Conservation (phyloP, 92 coral and sea anemone genomes). For the Galaxea fascicularis region DNA sequence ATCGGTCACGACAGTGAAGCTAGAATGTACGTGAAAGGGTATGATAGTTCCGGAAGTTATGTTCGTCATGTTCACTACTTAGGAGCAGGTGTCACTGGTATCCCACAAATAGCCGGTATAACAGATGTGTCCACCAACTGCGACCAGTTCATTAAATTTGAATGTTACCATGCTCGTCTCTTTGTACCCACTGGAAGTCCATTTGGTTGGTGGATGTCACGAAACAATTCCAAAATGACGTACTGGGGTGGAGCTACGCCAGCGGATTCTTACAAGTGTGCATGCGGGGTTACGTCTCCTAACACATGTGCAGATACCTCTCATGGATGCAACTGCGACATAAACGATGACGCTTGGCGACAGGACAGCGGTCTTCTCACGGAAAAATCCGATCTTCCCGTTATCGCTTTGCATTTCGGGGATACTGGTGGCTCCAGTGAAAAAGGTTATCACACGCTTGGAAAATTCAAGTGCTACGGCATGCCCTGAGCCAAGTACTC, state of each 20-base stretch:
- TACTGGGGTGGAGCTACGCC: constrained; percentile 67
- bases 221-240: constrained; percentile 51
- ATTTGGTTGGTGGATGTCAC: constrained; percentile 65
- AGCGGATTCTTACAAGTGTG: constrained; percentile 35
- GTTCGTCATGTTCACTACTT: constrained; percentile 4
- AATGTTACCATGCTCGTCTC: not conserved
- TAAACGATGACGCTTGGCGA: constrained; percentile 6
- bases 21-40: constrained; percentile 8
- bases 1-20: constrained; percentile 67
- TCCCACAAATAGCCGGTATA: constrained; percentile 18
- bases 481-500: no score
- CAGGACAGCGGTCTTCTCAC: constrained; percentile 52
- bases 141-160: constrained; percentile 57
- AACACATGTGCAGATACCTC: constrained; percentile 17
- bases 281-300: constrained; percentile 52
- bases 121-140: constrained; percentile 8
- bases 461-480: constrained; percentile 45
- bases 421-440: not conserved
- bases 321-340: constrained; percentile 50
- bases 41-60: not conserved
- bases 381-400: constrained; percentile 53
- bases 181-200: not conserved
- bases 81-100: not conserved
- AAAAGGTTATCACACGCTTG: constrained; percentile 24
- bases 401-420: constrained; percentile 25